Percentiles rank a stretch among this genome's conserved stretches.
phyloP scores from a whole-genome alignment of 2,888 invertebrate genomes.

The Agriopis leucophaearia region DNA sequence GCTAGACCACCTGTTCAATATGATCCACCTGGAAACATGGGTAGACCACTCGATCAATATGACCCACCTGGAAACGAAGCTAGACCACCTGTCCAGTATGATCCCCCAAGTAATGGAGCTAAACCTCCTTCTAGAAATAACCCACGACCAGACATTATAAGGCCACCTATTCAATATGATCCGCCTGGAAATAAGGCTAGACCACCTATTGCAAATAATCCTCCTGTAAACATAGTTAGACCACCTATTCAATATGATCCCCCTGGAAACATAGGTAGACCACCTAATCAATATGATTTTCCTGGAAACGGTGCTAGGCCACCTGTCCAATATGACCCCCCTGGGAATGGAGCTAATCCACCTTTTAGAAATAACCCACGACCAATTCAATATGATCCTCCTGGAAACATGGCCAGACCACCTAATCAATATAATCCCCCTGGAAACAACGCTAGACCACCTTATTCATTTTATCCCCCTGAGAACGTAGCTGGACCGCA shows the following conservation, averaged over 20 bases:
- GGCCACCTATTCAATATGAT: not conserved
- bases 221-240: not conserved
- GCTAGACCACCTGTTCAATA: conserved; percentile 7
- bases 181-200: not conserved
- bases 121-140: not conserved
- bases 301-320: not conserved
- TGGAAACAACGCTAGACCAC: not conserved
- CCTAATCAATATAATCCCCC: not conserved
- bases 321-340: not conserved
- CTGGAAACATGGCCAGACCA: not conserved
- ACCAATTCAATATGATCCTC: not conserved
- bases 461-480: not conserved
- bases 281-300: not conserved
- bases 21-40: not conserved
- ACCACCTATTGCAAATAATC: not conserved
- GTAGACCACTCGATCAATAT: not conserved
- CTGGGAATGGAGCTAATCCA: not conserved
- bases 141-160: not conserved
- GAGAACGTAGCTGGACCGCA: not conserved
- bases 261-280: not conserved
- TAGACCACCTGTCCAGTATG: not conserved
- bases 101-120: not conserved
- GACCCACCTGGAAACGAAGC: not conserved
- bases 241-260: not conserved
- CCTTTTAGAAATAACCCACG: not conserved